Percentiles rank a stretch among this genome's conserved stretches.
phyloP scores from a whole-genome alignment of 92 coral and sea anemone genomes.

The Paragorgia papillata region DNA sequence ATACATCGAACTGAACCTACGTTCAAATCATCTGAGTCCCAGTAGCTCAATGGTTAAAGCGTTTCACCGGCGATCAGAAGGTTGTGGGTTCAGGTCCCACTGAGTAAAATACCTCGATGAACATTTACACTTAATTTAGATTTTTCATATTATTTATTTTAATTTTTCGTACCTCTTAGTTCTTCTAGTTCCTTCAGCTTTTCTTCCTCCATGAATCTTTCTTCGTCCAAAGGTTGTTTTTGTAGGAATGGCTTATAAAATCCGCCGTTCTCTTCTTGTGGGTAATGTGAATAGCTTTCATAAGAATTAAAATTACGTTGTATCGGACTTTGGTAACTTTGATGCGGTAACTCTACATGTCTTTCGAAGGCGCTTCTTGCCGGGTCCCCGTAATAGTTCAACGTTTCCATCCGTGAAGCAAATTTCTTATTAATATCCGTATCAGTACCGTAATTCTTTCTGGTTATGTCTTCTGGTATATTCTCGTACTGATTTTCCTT shows the following conservation, averaged over 20 bases:
- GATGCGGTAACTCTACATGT: conserved; percentile 1
- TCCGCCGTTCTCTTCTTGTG: background rate
- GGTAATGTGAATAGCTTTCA: background rate
- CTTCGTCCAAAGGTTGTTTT: background rate
- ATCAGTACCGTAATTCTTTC: background rate
- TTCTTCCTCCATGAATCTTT: conserved; percentile 18
- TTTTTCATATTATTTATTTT: too few species aligned
- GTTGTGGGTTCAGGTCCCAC: too few species aligned
- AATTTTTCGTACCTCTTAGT: conserved; percentile 24
- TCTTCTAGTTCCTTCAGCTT: conserved; percentile 19
- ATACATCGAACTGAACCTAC: too few species aligned
- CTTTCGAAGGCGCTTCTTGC: background rate
- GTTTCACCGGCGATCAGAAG: too few species aligned
- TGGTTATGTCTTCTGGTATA: background rate
- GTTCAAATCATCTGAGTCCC: too few species aligned
- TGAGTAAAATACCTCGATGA: too few species aligned
- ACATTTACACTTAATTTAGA: too few species aligned
- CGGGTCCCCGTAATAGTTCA: conserved; percentile 6
- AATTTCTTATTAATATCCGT: conserved; percentile 22
- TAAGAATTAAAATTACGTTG: background rate
- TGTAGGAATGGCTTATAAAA: background rate
- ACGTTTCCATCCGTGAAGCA: conserved; percentile 2
- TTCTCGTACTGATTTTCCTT: background rate
- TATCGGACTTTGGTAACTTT: conserved; percentile 22
- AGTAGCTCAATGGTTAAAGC: too few species aligned